phyloP scores from a whole-genome alignment of 2,888 invertebrate species.

The Rhamphomyia laevipes region DNA sequence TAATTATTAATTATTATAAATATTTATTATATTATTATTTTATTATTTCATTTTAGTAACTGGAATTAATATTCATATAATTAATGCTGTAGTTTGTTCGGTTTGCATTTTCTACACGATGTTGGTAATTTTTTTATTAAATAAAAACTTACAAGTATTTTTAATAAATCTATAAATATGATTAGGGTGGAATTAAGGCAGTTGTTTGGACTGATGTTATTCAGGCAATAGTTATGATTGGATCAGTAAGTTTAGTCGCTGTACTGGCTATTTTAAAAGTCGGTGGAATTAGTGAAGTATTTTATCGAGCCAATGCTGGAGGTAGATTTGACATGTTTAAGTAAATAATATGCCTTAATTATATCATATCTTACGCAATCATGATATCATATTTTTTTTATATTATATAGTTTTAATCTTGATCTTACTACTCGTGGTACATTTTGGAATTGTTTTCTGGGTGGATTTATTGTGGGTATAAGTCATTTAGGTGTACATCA shows the following conservation, averaged over 20 bases:
- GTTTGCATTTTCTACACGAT: slow-evolving; percentile 49
- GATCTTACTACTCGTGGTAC: slow-evolving; percentile 51
- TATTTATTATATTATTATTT: slow-evolving; percentile 1
- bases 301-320: slow-evolving; percentile 29
- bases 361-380: too few relatives aligned
- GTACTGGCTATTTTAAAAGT: slow-evolving; percentile 32
- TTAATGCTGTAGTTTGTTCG: slow-evolving; percentile 41
- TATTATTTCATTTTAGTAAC: slow-evolving; percentile 37
- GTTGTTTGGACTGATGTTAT: slow-evolving; percentile 44
- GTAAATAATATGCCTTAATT: slow-evolving; percentile 28
- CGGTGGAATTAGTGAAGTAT: slow-evolving; percentile 35
- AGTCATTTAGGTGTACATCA: slow-evolving; percentile 57
- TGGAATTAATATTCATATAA: slow-evolving; percentile 43
- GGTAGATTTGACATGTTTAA: slow-evolving; percentile 32
- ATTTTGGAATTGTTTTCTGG: slow-evolving; percentile 48
- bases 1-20: too few relatives aligned
- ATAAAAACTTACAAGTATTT: slow-evolving; percentile 13
- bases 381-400: too few relatives aligned
- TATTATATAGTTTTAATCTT: slow-evolving; percentile 44
- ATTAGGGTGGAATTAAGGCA: slow-evolving; percentile 40
- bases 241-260: slow-evolving; percentile 33
- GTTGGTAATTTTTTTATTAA: too few relatives aligned
- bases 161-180: neutral
- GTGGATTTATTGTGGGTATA: slow-evolving; percentile 47
- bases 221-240: slow-evolving; percentile 36